These are phyloP conservation scores for Melanotaenia pygmaea DNA, from an alignment of 2,797 vertebrate species.

Conservation along the genomic window DNA sequence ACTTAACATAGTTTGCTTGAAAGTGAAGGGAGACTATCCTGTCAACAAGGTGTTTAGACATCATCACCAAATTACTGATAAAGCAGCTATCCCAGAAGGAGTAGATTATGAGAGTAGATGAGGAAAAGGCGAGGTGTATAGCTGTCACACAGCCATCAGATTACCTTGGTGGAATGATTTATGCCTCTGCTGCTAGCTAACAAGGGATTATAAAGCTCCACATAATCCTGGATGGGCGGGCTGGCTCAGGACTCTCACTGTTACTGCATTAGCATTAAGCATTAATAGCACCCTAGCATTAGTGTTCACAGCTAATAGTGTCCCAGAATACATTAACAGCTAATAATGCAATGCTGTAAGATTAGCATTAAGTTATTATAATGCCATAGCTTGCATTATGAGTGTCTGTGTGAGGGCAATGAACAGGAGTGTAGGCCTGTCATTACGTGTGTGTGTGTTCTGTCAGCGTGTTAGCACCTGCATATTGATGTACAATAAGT, in stretches of 20 bases:
- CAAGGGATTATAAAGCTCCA: conserved; percentile 77
- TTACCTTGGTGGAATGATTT: conserved; percentile 76
- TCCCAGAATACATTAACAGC: conserved; percentile 77
- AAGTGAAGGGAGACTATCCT: conserved; percentile 23
- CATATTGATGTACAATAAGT: conserved; percentile 21
- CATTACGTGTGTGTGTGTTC: conserved; percentile 12
- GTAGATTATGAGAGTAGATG: conserved; percentile 74
- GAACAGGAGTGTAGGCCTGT: conserved; percentile 8
- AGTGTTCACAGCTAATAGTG: conserved; percentile 79
- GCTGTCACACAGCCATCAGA: conserved; percentile 73
- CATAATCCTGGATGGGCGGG: conserved; percentile 79
- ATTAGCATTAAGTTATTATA: conserved; percentile 77
- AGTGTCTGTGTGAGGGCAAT: conserved; percentile 28
- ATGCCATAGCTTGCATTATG: conserved; percentile 51
- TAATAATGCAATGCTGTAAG: conserved; percentile 73
- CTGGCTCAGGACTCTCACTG: conserved; percentile 78
- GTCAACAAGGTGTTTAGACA: conserved; percentile 39
- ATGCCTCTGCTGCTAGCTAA: conserved; percentile 75
- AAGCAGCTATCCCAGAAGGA: conserved; percentile 51
- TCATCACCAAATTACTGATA: conserved; percentile 38
- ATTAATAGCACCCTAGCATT: conserved; percentile 75
- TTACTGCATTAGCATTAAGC: conserved; percentile 79
- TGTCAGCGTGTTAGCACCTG: conserved; percentile 25
- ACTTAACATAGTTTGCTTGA: conserved; percentile 15
- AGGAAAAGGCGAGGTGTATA: conserved; percentile 71